A percentile compares a stretch with the other conserved stretches of the same genome.
Evolutionary conservation across 2,797 vertebrate genomes (phyloP).

Genomic region (Eutrigla gurnardus): DNA sequence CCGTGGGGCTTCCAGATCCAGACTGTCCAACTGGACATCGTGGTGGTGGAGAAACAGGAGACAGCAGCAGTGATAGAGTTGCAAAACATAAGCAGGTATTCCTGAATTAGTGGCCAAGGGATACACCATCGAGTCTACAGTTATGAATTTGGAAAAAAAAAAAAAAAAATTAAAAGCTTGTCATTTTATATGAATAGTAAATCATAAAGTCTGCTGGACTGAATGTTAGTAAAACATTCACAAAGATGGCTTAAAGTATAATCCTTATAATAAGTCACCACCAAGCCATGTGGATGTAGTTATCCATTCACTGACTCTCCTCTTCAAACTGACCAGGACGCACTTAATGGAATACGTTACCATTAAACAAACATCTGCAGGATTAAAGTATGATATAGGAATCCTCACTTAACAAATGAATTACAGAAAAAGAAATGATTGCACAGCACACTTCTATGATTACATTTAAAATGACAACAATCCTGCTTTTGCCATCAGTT

Average conservation of each 20-base stretch:
- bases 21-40: too few relatives aligned
- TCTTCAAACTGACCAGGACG: background rate
- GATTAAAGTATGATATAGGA: background rate
- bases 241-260: background rate
- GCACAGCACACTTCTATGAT: background rate
- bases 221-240: constrained; percentile 27
- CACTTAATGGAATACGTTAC: background rate
- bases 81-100: too few relatives aligned
- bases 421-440: background rate
- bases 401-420: background rate
- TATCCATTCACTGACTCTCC: background rate
- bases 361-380: background rate
- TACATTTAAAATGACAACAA: background rate
- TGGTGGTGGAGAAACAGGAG: too few relatives aligned
- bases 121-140: background rate
- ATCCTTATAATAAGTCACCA: too few relatives aligned
- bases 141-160: background rate
- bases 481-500: too few relatives aligned
- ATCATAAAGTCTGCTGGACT: background rate
- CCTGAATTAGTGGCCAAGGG: background rate
- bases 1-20: too few relatives aligned
- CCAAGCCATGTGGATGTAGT: background rate
- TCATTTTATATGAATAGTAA: background rate
- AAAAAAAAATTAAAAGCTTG: too few relatives aligned
- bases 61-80: too few relatives aligned